Evolutionary conservation across 2,888 invertebrate genomes (phyloP), one percentile per base, ranked within the genome.

Genomic region (Embidobia sp.): DNA sequence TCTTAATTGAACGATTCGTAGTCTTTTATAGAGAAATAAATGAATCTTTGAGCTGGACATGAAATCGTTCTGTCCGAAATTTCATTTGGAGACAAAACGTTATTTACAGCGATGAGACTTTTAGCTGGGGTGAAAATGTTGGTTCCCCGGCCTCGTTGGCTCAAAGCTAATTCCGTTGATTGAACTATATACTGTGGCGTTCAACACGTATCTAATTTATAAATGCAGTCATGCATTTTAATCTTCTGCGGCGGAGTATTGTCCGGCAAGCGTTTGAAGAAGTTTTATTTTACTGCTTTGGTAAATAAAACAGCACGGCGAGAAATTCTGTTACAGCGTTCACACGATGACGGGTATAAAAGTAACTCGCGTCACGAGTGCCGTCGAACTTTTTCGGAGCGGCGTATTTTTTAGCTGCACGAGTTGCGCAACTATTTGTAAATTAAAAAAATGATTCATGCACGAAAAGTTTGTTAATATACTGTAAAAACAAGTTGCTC

Each of bases 111-210:
- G 22, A 22, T 35, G 16, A 16, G 15, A 19, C 48, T 26, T 48
- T 26, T 10, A 46, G 35, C 8, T 8, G 26, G 10, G 44, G 7
- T 27, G 44, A 48, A 61, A 48, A 61, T 29, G 10, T 27, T 26
- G 15, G 19, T n/a, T n/a, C n/a, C n/a, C n/a, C n/a, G n/a, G n/a
- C n/a, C n/a, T n/a, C n/a, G n/a, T n/a, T n/a, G n/a, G 22, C 22
- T 22, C 59, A 59, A 59, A 59, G 31, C 59, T 69, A 69, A 69
- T 69, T 69, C 15, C 16, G 26, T 42, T 69, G 69, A 69, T 69
- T 69, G 51, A 59, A 69, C 59, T 48, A 22, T 42, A n/a, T 33
- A 33, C 33, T n/a, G 11, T 10, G 46, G 13, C 31, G 29, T 69
- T 42, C 42, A 49, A 66, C 57, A 33, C 27, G 49, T 49, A 51